These are phyloP conservation scores for Halocynthia roretzi DNA, from an alignment of 23 tunicate genomes.

Conservation along the genomic window DNA sequence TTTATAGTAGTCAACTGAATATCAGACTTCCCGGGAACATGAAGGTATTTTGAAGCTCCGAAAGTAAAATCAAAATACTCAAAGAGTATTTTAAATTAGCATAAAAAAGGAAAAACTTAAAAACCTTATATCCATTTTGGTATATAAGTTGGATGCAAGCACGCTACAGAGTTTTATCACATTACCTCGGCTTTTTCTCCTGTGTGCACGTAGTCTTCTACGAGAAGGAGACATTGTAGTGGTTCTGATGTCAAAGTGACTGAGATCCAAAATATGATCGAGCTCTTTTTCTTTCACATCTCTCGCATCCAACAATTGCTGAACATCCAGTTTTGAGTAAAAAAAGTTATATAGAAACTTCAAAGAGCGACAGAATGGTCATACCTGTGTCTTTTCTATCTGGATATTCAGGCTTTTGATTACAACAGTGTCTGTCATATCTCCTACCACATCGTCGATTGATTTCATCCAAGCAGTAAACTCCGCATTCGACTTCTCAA, in stretches of 20 bases:
- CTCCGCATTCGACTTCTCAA: slow-evolving; percentile 21
- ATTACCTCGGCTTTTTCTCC: slow-evolving; percentile 20
- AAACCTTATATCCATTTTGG: too few species aligned
- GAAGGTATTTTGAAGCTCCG: too few species aligned
- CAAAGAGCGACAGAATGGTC: background rate
- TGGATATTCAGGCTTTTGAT: slow-evolving; percentile 3
- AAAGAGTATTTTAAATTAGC: too few species aligned
- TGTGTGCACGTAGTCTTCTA: slow-evolving; percentile 10
- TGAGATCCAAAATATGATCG: slow-evolving; percentile 18
- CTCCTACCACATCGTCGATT: slow-evolving; percentile 22
- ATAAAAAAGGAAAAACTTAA: too few species aligned
- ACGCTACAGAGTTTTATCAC: background rate
- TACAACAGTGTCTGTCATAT: slow-evolving; percentile 22
- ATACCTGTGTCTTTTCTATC: slow-evolving; percentile 18
- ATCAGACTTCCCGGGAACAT: too few species aligned
- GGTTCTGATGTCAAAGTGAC: slow-evolving; percentile 3
- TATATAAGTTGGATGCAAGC: too few species aligned
- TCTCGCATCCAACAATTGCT: slow-evolving; percentile 15
- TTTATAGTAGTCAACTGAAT: too few species aligned
- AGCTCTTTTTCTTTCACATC: slow-evolving; percentile 10
- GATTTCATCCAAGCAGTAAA: slow-evolving; percentile 22
- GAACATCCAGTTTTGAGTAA: background rate
- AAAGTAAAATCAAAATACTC: too few species aligned
- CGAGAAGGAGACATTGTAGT: background rate
- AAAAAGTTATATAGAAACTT: background rate